Base-by-base conservation (phyloP, 2,113 vertebrate genomes). In the Syngnathus typhle region DNA sequence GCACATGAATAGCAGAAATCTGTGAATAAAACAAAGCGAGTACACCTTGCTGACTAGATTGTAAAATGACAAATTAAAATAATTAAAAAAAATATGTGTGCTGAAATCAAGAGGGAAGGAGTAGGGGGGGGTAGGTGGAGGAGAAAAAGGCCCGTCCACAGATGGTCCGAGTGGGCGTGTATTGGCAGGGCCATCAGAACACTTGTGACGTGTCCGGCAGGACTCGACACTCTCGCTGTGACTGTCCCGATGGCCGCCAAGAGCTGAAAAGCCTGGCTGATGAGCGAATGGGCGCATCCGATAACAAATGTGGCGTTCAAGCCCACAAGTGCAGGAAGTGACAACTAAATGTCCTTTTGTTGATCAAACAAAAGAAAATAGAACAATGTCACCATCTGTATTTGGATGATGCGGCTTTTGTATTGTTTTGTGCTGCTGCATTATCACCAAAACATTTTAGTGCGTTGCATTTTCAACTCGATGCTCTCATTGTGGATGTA, bases 161-260 rank as follows among this genome's bases (percentile, higher is more conserved):
- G 90, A 92, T 92, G 90, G 90, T 62, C 85, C 63, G 84, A 82
- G 90, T 91, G 87, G 89, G 89, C 87, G 87, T 86, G 84, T 82
- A 77, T 84, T 91, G 89, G 89, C 89, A 86, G 74, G 82, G 79
- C 86, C 69, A 73, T 69, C 77, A 87, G 88, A 87, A 87, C 88
- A 89, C 82, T 87, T 85, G 83, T 86, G 87, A 81, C 75, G 66
- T 82, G 83, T 90, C 89, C 89, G 90, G 87, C 87, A 87, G 82
- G 88, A 88, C 75, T 78, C 77, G 62, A 76, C 79, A 77, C 65
- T 32, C 89, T 84, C 81, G 73, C 88, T 84, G 84, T 81, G 89
- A 85, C 80, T 70, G 70, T 77, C 68, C 83, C 76, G 76, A 83
- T 82, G 37, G 51, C 69, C 75, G 86, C 89, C 88, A 91, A 88